Conservation (phyloP, 1,140 invertebrate species). For the Protaetia brevitarsis region DNA sequence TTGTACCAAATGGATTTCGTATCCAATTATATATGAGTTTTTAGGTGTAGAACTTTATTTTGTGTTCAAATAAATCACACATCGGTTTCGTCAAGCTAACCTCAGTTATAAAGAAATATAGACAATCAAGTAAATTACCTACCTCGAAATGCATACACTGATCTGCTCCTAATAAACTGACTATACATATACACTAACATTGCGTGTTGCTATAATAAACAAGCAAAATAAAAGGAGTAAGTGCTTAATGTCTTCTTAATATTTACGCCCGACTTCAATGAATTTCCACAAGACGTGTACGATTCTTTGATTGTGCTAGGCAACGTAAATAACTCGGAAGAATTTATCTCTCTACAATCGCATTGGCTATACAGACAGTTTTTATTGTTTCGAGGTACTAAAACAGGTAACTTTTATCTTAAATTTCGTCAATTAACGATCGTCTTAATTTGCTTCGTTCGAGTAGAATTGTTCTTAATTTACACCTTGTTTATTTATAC, state of each 20-base stretch:
- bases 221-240: not conserved
- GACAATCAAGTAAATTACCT: too few relatives aligned
- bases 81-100: too few relatives aligned
- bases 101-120: too few relatives aligned
- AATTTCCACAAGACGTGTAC: not conserved
- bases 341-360: not conserved
- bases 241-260: not conserved
- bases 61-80: too few relatives aligned
- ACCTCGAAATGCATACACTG: too few relatives aligned
- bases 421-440: not conserved
- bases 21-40: too few relatives aligned
- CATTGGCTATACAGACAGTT: not conserved
- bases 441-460: not conserved
- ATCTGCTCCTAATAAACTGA: too few relatives aligned
- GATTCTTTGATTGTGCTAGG: not conserved
- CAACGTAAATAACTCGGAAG: not conserved
- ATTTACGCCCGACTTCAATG: not conserved
- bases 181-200: too few relatives aligned
- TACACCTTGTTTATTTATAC: not conserved
- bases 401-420: not conserved
- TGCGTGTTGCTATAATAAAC: too few relatives aligned
- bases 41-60: too few relatives aligned
- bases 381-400: not conserved
- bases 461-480: not conserved
- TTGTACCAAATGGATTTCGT: too few relatives aligned